A percentile compares a stretch with the other conserved stretches of the same genome.
phyloP scores from a whole-genome alignment of 2,888 invertebrate genomes.

The Timandra comae region DNA sequence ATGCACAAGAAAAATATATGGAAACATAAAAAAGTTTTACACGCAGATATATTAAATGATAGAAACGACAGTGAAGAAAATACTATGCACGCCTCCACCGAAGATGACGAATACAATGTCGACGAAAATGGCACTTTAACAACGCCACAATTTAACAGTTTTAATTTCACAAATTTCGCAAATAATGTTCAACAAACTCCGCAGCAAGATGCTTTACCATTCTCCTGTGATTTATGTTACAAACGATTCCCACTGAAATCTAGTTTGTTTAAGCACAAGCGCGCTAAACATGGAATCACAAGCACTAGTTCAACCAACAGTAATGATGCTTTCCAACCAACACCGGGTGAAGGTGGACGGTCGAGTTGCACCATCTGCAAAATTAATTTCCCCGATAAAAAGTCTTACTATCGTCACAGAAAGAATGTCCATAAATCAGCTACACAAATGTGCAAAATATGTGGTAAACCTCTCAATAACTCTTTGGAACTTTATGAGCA shows the following conservation, averaged over 20 bases:
- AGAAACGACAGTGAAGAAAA: constrained; percentile 70
- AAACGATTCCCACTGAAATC: constrained; percentile 65
- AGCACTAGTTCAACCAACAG: constrained; percentile 40
- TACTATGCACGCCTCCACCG: constrained; percentile 70
- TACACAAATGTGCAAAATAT: constrained; percentile 78
- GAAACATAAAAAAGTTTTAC: constrained; percentile 74
- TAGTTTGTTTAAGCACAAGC: constrained; percentile 71
- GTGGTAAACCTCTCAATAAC: constrained; percentile 79
- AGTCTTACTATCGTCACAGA: constrained; percentile 77
- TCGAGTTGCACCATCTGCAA: constrained; percentile 79
- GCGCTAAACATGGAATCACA: constrained; percentile 68
- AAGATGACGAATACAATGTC: constrained; percentile 65
- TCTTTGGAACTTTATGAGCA: constrained; percentile 79
- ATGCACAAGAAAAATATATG: constrained; percentile 75
- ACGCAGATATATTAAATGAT: constrained; percentile 63
- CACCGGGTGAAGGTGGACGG: constrained; percentile 41
- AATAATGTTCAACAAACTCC: constrained; percentile 42
- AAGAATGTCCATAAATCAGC: constrained; percentile 73
- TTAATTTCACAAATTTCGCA: constrained; percentile 55
- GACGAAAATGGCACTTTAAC: constrained; percentile 67
- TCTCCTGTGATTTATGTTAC: constrained; percentile 64
- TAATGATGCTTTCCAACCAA: constrained; percentile 31
- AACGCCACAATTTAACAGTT: constrained; percentile 71
- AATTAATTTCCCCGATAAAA: constrained; percentile 77
- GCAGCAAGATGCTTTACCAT: constrained; percentile 45